Conservation (phyloP, 1,140 invertebrate species). For the Coboldia fuscipes region DNA sequence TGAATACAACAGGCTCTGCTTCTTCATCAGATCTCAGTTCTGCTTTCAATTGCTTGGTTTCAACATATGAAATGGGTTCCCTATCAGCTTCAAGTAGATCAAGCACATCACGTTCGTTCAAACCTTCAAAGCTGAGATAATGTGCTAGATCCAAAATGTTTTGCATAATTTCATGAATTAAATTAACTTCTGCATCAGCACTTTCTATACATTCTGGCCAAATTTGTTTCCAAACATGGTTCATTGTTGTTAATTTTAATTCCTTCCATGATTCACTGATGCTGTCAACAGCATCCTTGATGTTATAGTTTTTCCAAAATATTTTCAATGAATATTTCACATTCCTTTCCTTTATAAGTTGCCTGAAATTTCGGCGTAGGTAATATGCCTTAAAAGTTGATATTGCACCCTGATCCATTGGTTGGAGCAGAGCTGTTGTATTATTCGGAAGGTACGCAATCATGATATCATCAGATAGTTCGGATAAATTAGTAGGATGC, state of each 20-base stretch:
- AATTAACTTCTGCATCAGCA: constrained; percentile 7
- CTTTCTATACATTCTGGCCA: constrained; percentile 8
- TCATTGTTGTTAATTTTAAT: constrained; percentile 8
- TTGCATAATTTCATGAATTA: constrained; percentile 6
- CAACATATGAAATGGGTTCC: constrained; percentile 8
- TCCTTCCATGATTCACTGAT: constrained; percentile 8
- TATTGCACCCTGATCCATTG: constrained; percentile 18
- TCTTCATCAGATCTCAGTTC: constrained; percentile 6
- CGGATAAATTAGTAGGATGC: constrained; percentile 11
- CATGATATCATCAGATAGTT: constrained; percentile 7
- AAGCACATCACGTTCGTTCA: constrained; percentile 9
- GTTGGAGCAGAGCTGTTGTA: constrained; percentile 17
- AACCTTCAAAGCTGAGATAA: constrained; percentile 8
- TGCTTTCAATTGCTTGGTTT: constrained; percentile 8
- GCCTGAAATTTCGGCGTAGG: constrained; percentile 7
- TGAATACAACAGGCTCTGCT: constrained; percentile 6
- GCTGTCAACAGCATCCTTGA: constrained; percentile 6
- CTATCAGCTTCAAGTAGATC: constrained; percentile 8
- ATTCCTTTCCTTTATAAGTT: constrained; percentile 5
- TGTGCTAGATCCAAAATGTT: no score
- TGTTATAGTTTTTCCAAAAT: constrained; percentile 8
- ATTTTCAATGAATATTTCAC: constrained; percentile 2
- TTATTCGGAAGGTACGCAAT: constrained; percentile 14
- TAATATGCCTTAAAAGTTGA: constrained; percentile 19
- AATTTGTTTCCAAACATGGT: constrained; percentile 9